phyloP scores from a whole-genome alignment of 1,140 invertebrate genomes.

The Drosophila ananassae region DNA sequence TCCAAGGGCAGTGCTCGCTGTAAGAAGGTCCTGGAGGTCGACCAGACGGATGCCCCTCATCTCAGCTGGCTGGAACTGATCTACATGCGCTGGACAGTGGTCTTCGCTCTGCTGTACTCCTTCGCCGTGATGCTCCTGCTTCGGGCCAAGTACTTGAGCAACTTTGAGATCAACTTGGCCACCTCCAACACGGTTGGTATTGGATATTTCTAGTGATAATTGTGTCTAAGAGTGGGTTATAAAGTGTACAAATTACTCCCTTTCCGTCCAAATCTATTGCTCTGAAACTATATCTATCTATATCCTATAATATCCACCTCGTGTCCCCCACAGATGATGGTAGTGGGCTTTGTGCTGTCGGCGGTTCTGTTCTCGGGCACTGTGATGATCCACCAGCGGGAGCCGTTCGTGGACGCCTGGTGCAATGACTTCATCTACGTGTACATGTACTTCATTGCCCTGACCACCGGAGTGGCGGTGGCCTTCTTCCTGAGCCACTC shows the following conservation, averaged over 20 bases:
- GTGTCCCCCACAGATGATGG: slow-evolving; percentile 42
- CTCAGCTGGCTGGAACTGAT: slow-evolving; percentile 47
- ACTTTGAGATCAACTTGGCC: slow-evolving; percentile 49
- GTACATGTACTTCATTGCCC: slow-evolving; percentile 51
- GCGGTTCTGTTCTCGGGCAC: slow-evolving; percentile 33
- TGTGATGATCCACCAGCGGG: slow-evolving; percentile 32
- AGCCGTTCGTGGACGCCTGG: slow-evolving; percentile 48
- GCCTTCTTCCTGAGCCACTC: slow-evolving; percentile 51
- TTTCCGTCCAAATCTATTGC: too few species aligned
- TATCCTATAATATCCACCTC: background rate
- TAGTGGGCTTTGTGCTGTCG: slow-evolving; percentile 40
- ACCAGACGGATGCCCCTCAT: slow-evolving; percentile 15
- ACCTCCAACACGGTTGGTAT: slow-evolving; percentile 51
- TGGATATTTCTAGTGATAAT: background rate
- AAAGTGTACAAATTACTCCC: too few species aligned
- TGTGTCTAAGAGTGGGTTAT: too few species aligned
- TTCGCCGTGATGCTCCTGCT: slow-evolving; percentile 46
- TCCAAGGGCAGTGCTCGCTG: background rate
- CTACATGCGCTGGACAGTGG: slow-evolving; percentile 57
- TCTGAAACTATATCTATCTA: too few species aligned
- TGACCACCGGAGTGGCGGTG: slow-evolving; percentile 40
- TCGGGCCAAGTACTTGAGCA: slow-evolving; percentile 48
- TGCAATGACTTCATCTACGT: slow-evolving; percentile 52
- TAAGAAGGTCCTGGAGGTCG: slow-evolving; percentile 23
- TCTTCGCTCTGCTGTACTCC: slow-evolving; percentile 52